Evolutionary conservation across 2,113 vertebrate species (phyloP), one percentile per base, ranked within the genome.

Genomic region (Ia io): DNA sequence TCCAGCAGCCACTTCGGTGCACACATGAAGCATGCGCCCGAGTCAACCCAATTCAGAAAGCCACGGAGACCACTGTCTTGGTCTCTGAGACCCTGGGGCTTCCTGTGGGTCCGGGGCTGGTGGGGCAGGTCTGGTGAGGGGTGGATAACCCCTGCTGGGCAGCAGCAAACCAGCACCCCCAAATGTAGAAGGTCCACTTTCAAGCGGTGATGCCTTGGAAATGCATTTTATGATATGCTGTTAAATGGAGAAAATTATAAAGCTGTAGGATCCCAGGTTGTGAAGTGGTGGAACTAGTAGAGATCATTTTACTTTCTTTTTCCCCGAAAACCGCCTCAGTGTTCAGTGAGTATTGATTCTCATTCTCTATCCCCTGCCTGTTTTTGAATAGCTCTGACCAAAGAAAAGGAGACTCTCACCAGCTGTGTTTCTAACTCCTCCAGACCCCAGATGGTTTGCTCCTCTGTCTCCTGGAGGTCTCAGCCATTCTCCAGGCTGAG

Each of bases 11-110:
- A 82, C 69, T 3, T 10, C 6, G 0, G 8, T 12, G 63, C 47
- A n/a, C 35, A 53, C 7, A 5, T 4, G 23, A 35, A 17, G 20
- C 18, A 35, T 8, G 16, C 13, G 0, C 11, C 14, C 4, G 16
- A 10, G 13, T 61, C 49, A 10, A 7, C 9, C 22, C 51, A 22
- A 59, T 23, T 70, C 28, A 59, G 5, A 70, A 37, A 69, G 49
- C 59, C 40, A 8, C 6, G 2, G 63, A 88, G 77, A 67, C 42
- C 40, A 42, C 32, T 6, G 47, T 51, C 88, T 14, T 86, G 49
- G 61, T 23, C 73, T 86, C 32, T 79, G 73, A 32, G 25, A 47
- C 32, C 49, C 73, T 25, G 8, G 25, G 49, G 28, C 40, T 40
- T 51, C 67, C 74, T 42, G n/a, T 11, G 40, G 28, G 23, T 5